A percentile compares a stretch with the other conserved stretches of the same genome.
Conservation (phyloP, 2,113 vertebrate genomes). For the Chlorodrepanis virens region DNA sequence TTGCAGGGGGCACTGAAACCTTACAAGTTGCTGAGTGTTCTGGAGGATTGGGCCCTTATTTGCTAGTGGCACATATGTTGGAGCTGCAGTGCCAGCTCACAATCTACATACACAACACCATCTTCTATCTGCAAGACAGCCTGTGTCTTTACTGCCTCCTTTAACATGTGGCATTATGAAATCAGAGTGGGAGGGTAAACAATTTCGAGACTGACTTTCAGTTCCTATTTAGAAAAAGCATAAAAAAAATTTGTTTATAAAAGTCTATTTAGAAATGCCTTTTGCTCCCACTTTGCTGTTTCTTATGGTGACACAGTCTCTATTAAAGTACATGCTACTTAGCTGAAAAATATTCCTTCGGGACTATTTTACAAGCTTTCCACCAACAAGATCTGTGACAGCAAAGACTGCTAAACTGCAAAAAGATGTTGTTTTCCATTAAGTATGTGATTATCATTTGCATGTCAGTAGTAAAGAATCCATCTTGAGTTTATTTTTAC, state of each 20-base stretch:
- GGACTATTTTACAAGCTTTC: background rate
- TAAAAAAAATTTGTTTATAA: background rate
- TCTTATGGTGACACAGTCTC: background rate
- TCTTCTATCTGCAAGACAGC: background rate
- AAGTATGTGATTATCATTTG: background rate
- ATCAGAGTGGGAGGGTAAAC: conserved; percentile 17
- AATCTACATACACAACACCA: background rate
- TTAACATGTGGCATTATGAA: conserved; percentile 17
- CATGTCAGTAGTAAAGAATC: background rate
- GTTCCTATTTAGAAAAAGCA: background rate
- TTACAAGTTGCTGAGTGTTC: background rate
- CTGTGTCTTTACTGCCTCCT: background rate
- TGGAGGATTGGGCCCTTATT: background rate
- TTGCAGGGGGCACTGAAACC: background rate
- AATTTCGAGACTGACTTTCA: background rate
- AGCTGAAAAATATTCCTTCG: background rate
- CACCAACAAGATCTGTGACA: background rate
- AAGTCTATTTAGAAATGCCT: background rate
- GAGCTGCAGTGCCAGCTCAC: conserved; percentile 13
- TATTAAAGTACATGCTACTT: background rate
- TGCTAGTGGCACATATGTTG: background rate
- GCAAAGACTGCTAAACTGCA: background rate
- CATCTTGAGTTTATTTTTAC: background rate
- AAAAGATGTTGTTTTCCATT: background rate
- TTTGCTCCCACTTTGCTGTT: background rate